Percentiles rank a stretch among this genome's conserved stretches.
Conservation (phyloP, 2,888 invertebrate species). For the Bruchidius siliquastri region DNA sequence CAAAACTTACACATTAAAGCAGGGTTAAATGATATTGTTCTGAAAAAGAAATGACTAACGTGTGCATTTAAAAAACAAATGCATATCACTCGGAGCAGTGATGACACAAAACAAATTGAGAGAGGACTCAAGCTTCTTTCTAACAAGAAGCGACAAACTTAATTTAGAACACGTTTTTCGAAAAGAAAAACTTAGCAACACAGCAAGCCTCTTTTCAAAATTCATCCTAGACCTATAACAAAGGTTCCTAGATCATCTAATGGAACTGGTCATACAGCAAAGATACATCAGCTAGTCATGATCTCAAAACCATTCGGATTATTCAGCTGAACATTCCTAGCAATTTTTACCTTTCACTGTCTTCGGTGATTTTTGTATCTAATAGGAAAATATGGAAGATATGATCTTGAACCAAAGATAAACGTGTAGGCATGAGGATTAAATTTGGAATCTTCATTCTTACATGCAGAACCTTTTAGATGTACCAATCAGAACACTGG, state of each 20-base stretch:
- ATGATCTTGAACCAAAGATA: no score
- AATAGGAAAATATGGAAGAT: no score
- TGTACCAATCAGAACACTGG: no score
- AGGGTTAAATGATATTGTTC: conserved; percentile 20
- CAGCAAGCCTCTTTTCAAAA: not conserved
- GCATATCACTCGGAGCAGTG: conserved; percentile 10
- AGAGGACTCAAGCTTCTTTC: not conserved
- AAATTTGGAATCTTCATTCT: no score
- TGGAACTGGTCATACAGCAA: not conserved
- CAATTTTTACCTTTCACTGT: no score
- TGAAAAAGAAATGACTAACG: conserved; percentile 14
- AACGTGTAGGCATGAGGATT: no score
- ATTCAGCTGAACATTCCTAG: no score
- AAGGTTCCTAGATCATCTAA: not conserved
- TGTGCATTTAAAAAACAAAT: conserved; percentile 28
- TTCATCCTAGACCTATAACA: no score
- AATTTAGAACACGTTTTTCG: conserved; percentile 3
- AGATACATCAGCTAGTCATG: not conserved
- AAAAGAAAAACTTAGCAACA: conserved; percentile 7
- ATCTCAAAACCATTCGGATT: no score
- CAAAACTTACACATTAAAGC: conserved; percentile 26
- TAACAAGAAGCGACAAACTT: not conserved
- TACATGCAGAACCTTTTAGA: no score
- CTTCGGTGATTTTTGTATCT: no score
- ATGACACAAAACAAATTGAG: conserved; percentile 3